Evolutionary conservation across 2,113 vertebrate genomes (phyloP).

Genomic region (Bubo scandiacus): DNA sequence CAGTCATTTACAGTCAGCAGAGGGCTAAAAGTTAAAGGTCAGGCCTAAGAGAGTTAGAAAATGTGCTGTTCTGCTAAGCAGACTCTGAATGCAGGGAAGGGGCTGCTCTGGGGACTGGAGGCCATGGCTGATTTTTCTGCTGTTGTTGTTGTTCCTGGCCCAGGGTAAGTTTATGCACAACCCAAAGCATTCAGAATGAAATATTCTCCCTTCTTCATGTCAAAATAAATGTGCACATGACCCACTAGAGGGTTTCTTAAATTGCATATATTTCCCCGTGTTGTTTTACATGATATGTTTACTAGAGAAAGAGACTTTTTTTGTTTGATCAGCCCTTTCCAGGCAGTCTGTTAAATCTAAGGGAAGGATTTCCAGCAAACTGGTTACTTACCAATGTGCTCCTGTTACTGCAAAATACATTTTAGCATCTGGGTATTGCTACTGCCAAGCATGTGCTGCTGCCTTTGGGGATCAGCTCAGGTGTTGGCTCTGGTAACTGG

Average conservation of each 20-base stretch:
- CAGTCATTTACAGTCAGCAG: not conserved
- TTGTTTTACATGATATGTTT: not conserved
- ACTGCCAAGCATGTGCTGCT: constrained; percentile 22
- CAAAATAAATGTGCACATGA: not conserved
- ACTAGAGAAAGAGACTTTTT: not conserved
- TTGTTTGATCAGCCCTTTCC: not conserved
- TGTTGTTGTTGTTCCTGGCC: constrained; percentile 6
- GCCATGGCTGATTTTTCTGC: not conserved
- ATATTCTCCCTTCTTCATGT: not conserved
- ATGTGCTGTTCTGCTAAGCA: not conserved
- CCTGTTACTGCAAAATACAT: not conserved
- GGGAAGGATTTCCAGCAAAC: not conserved
- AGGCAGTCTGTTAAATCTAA: not conserved
- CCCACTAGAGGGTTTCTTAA: not conserved
- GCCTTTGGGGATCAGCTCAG: not conserved
- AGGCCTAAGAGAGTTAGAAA: not conserved
- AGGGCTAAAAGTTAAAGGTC: not conserved
- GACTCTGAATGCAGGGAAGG: not conserved
- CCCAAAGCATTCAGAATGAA: not conserved
- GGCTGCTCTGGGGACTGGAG: not conserved
- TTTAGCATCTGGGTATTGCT: constrained; percentile 7
- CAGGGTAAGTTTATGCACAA: not conserved
- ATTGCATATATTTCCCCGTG: not conserved
- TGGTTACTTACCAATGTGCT: not conserved
- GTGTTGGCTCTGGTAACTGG: constrained; percentile 6